Percentiles rank a stretch among this genome's conserved stretches.
phyloP scores from a whole-genome alignment of 2,888 invertebrate genomes.

The Nephrotoma appendiculata region DNA sequence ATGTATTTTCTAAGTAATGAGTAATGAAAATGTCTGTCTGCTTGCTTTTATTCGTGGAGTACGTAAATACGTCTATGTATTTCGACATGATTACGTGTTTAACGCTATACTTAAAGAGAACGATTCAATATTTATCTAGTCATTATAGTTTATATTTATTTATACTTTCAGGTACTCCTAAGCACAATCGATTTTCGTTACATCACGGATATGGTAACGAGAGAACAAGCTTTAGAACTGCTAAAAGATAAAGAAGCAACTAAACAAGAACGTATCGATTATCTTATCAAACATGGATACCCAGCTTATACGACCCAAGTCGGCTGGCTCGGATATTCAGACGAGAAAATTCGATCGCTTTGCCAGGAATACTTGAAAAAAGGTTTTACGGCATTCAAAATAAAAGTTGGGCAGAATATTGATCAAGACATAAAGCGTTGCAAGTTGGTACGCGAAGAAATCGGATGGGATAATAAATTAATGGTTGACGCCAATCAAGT shows the following conservation, averaged over 20 bases:
- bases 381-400: conserved; percentile 74
- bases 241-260: conserved; percentile 41
- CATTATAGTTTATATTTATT: too few species aligned
- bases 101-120: too few species aligned
- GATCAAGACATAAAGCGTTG: conserved; percentile 63
- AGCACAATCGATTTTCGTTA: conserved; percentile 75
- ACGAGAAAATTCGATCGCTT: conserved; percentile 52
- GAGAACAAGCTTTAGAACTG: conserved; percentile 63
- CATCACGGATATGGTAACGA: conserved; percentile 69
- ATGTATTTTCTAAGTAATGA: too few species aligned
- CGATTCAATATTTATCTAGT: too few species aligned
- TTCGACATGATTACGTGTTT: too few species aligned
- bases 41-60: too few species aligned
- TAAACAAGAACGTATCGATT: conserved; percentile 47
- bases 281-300: conserved; percentile 52
- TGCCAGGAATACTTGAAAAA: conserved; percentile 56
- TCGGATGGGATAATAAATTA: conserved; percentile 60
- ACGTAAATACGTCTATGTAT: too few species aligned
- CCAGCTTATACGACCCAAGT: conserved; percentile 80
- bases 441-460: conserved; percentile 53
- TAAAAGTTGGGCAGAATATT: conserved; percentile 74
- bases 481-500: conserved; percentile 84
- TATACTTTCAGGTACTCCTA: conserved; percentile 36
- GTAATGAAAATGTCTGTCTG: too few species aligned
- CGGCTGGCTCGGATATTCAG: conserved; percentile 70